Conservation (phyloP, 2,797 vertebrate species). For the Sarcophilus harrisii region DNA sequence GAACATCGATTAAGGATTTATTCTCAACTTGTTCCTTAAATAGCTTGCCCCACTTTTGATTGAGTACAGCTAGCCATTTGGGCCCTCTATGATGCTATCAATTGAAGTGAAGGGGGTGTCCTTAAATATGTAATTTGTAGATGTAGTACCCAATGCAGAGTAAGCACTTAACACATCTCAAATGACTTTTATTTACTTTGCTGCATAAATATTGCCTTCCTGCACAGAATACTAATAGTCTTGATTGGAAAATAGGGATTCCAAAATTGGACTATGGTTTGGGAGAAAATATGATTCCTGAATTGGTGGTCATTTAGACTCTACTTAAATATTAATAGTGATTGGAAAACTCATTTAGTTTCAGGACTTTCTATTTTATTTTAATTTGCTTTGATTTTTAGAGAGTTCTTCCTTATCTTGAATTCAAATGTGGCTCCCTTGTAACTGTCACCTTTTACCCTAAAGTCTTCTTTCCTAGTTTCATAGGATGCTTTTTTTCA, state of each 20-base stretch:
- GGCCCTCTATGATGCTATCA: background rate
- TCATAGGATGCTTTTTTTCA: constrained; percentile 26
- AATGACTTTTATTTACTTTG: background rate
- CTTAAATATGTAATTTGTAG: background rate
- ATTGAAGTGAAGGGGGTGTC: background rate
- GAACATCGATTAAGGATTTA: background rate
- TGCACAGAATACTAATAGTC: background rate
- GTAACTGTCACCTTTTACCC: fast-evolving
- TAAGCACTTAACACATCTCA: background rate
- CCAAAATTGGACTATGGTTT: background rate
- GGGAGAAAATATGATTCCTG: background rate
- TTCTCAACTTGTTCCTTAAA: background rate
- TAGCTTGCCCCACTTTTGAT: background rate
- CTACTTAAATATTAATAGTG: background rate
- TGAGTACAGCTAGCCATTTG: background rate
- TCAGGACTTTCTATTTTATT: background rate
- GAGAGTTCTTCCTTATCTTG: background rate
- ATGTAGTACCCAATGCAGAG: background rate
- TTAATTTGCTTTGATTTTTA: background rate
- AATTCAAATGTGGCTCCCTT: background rate
- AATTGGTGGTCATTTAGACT: background rate
- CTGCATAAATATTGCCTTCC: background rate
- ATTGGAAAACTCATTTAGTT: background rate
- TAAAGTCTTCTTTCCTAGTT: background rate
- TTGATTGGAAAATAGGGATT: background rate